Conservation (phyloP, 2,797 vertebrate genomes). For the Sebastes itinus region DNA sequence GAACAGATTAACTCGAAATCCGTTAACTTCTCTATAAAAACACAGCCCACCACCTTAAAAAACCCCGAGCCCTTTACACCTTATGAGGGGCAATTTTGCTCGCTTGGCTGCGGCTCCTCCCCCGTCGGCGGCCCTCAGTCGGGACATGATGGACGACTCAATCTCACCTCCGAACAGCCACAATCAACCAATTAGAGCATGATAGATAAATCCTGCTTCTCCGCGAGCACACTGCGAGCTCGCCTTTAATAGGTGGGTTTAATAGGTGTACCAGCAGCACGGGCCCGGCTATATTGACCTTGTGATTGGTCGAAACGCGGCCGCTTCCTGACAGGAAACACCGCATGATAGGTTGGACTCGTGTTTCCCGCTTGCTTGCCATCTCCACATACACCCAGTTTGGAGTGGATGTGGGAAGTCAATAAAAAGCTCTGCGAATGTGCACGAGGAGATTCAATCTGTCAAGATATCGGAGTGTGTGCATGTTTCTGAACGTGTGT, state of each 20-base stretch:
- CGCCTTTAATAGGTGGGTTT: conserved; percentile 67
- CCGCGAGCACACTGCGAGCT: conserved; percentile 46
- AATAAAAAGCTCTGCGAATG: conserved; percentile 30
- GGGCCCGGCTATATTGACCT: conserved; percentile 43
- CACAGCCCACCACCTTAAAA: conserved; percentile 73
- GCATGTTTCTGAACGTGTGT: conserved; percentile 13
- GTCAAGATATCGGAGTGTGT: conserved; percentile 23
- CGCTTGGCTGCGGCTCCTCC: conserved; percentile 66
- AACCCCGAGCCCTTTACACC: conserved; percentile 65
- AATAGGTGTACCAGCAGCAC: conserved; percentile 51
- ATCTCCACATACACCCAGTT: not conserved
- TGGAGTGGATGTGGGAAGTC: conserved; percentile 27
- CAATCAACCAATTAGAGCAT: conserved; percentile 82
- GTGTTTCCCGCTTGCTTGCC: not conserved
- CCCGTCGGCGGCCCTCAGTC: conserved; percentile 59
- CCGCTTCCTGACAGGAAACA: conserved; percentile 53
- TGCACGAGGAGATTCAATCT: conserved; percentile 32
- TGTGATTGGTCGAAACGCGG: conserved; percentile 65
- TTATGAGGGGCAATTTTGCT: conserved; percentile 74
- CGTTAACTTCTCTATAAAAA: conserved; percentile 75
- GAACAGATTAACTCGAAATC: conserved; percentile 77
- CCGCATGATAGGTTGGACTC: conserved; percentile 21
- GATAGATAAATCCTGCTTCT: conserved; percentile 77
- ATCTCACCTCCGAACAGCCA: conserved; percentile 75
- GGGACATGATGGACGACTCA: conserved; percentile 82